phyloP scores from a whole-genome alignment of 2,113 vertebrate genomes.

The Erinaceus europaeus region DNA sequence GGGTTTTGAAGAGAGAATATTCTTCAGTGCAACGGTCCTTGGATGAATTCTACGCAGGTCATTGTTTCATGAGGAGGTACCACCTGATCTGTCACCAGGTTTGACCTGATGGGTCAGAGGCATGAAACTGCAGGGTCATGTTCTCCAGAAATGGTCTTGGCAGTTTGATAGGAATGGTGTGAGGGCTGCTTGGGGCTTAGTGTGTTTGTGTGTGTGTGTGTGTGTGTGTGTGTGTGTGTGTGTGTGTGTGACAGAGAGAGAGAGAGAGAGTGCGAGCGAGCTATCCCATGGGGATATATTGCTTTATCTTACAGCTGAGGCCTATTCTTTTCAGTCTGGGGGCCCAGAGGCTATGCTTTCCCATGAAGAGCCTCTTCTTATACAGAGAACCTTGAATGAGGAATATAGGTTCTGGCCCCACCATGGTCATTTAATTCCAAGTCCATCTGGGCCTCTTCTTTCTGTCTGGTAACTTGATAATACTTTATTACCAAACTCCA shows the following conservation, averaged over 20 bases:
- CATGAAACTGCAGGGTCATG: no score
- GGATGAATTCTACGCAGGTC: not conserved
- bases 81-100: fast-evolving
- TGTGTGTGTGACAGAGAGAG: no score
- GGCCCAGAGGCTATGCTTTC: not conserved
- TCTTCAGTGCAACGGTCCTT: not conserved
- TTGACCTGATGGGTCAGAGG: not conserved
- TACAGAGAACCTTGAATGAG: fast-evolving
- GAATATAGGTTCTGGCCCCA: not conserved
- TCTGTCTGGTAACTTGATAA: not conserved
- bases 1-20: no score
- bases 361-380: fast-evolving
- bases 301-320: not conserved
- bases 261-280: no score
- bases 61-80: no score
- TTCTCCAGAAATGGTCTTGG: not conserved
- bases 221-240: no score
- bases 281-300: not conserved
- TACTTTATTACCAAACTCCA: not conserved
- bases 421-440: no score
- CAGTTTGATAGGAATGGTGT: not conserved
- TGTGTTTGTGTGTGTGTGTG: not conserved
- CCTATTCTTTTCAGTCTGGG: not conserved
- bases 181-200: not conserved
- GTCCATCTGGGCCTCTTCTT: not conserved